These are phyloP conservation scores for Oligia strigilis DNA, from an alignment of 2,888 invertebrate genomes.

Conservation along the genomic window DNA sequence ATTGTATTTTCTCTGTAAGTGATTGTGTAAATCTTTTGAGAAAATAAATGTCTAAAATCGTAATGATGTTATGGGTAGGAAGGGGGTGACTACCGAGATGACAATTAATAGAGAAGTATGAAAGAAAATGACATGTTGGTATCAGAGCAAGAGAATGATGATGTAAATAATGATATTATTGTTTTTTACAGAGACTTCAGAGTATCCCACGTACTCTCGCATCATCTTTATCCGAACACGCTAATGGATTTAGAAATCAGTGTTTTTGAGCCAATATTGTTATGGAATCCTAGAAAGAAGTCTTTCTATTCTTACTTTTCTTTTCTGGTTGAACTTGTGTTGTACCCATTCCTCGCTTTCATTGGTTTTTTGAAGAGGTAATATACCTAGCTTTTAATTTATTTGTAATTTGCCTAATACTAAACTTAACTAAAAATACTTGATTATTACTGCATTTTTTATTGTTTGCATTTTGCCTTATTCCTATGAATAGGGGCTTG, in stretches of 20 bases:
- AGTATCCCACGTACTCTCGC: slow-evolving; percentile 94
- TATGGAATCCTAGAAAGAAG: slow-evolving; percentile 91
- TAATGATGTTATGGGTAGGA: too few relatives aligned
- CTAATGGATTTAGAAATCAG: slow-evolving; percentile 94
- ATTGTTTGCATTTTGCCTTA: neutral
- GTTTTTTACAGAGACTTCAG: slow-evolving; percentile 92
- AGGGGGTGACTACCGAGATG: too few relatives aligned
- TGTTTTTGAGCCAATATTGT: slow-evolving; percentile 92
- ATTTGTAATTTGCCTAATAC: neutral
- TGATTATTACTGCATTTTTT: neutral
- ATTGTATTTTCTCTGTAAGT: too few relatives aligned
- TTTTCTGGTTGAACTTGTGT: slow-evolving; percentile 85
- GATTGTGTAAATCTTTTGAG: too few relatives aligned
- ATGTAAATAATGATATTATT: slow-evolving; percentile 1
- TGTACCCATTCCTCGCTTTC: slow-evolving; percentile 82
- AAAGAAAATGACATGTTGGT: too few relatives aligned
- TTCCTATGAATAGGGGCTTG: neutral
- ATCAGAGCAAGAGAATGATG: too few relatives aligned
- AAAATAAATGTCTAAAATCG: too few relatives aligned
- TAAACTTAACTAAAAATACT: neutral
- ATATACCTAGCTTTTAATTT: neutral
- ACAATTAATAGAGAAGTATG: too few relatives aligned
- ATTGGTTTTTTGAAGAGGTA: slow-evolving; percentile 85
- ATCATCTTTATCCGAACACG: slow-evolving; percentile 95
- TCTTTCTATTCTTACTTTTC: slow-evolving; percentile 85